Base-by-base conservation (phyloP, 2,797 vertebrate species). In the Leuciscus waleckii region DNA sequence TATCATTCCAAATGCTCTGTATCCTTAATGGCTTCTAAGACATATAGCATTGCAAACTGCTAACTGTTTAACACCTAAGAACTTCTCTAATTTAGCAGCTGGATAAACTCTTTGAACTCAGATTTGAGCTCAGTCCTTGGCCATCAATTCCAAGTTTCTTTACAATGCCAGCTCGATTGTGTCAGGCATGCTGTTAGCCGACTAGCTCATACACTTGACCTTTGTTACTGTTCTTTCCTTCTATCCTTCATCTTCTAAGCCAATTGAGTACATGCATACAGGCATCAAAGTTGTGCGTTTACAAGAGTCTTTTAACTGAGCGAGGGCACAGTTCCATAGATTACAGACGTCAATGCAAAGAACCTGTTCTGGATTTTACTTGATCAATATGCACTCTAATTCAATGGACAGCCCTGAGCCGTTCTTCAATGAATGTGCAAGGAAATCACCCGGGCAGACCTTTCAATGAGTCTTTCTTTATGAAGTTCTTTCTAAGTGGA, bases 361-460 rank as follows among this genome's bases (percentile, higher is more conserved):
- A 74, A 56, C 70, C 29, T 13, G 6, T 46, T 70, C 46, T 46
- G 51, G n/a, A 75, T 89, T 69, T 21, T 63, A 54, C 58, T 0
- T 58, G 74, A 86, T 65, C 78, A 68, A 80, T 37, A 73, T 32
- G n/a, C 26, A 74, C 75, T 84, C 54, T 6, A 67, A 86, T 84
- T 86, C 46, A 87, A 89, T 87, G 69, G 74, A 69, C 61, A 84
- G 84, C 85, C 86, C 89, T 82, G 83, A 87, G 70, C 68, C 49
- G 19, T 80, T 79, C 54, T 61, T 51, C 69, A 35, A 2, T 61
- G 17, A 23, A 75, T n/a, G 63, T 56, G 37, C 32, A 46, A 77
- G 9, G 21, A 76, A 76, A 86, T 81, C 73, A 76, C 84, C 87
- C 63, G 19, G 71, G 49, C 39, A 21, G 26, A 83, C 79, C 80